These are phyloP conservation scores for Pyrrhia umbra DNA, from an alignment of 2,888 invertebrate genomes.

Conservation along the genomic window DNA sequence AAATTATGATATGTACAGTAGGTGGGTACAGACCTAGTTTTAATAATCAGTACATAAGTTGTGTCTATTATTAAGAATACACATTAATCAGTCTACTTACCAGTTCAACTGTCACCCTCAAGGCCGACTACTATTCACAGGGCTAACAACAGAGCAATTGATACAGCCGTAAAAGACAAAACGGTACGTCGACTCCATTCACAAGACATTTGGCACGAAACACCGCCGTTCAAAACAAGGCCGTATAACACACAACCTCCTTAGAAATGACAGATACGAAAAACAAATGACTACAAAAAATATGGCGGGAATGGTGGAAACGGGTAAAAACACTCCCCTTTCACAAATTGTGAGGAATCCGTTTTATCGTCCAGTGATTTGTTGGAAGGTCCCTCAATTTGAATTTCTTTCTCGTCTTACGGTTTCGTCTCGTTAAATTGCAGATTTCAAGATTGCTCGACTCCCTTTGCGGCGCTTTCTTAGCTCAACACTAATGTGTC, in stretches of 20 bases:
- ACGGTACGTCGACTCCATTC: constrained; percentile 26
- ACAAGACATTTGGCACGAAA: constrained; percentile 38
- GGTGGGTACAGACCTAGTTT: too few species aligned
- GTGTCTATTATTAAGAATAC: background rate
- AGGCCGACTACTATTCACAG: background rate
- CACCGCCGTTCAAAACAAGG: constrained; percentile 22
- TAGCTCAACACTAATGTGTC: constrained; percentile 45
- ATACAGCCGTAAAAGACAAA: constrained; percentile 26
- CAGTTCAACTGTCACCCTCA: background rate
- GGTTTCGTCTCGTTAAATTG: constrained; percentile 62
- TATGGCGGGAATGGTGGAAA: constrained; percentile 18
- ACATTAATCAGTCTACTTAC: background rate
- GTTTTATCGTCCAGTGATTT: constrained; percentile 66
- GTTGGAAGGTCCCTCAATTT: constrained; percentile 60
- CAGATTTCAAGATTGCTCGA: constrained; percentile 54
- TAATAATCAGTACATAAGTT: too few species aligned
- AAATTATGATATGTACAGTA: too few species aligned
- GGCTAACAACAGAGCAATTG: constrained; percentile 33
- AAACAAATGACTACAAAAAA: constrained; percentile 45
- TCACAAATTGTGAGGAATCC: constrained; percentile 59
- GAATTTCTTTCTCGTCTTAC: constrained; percentile 57
- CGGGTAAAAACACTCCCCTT: constrained; percentile 36
- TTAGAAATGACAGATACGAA: constrained; percentile 24
- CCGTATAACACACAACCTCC: constrained; percentile 23
- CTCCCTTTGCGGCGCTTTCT: constrained; percentile 33